Conservation (phyloP, 1,140 invertebrate genomes). For the Melanaphis sacchari region DNA sequence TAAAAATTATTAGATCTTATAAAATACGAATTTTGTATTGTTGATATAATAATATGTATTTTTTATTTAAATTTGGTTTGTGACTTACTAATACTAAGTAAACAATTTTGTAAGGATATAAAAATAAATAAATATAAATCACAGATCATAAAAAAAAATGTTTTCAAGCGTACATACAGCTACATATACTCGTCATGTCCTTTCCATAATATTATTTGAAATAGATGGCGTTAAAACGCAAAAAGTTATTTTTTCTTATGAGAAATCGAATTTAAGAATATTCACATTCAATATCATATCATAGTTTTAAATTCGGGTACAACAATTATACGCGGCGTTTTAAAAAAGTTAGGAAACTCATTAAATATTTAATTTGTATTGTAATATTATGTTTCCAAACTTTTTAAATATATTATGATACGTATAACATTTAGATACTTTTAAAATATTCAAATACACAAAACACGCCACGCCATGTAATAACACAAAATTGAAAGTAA, state of each 20-base stretch:
- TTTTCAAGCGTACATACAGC: background rate
- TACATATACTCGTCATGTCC: background rate
- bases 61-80: background rate
- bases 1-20: no score
- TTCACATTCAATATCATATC: background rate
- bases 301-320: background rate
- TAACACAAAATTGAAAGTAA: background rate
- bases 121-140: background rate
- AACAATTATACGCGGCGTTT: background rate
- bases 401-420: background rate
- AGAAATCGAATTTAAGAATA: background rate
- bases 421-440: background rate
- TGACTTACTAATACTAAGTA: background rate
- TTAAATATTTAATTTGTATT: slow-evolving; percentile 10
- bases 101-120: background rate
- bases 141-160: background rate
- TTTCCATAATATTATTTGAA: no score
- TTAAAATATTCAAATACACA: background rate
- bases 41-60: no score
- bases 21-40: no score
- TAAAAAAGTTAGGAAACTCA: background rate
- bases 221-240: background rate
- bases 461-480: background rate
- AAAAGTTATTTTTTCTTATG: background rate
- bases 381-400: background rate